These are phyloP conservation scores for Cotesia chilonis DNA, from an alignment of 1,140 invertebrate species.

Conservation along the genomic window DNA sequence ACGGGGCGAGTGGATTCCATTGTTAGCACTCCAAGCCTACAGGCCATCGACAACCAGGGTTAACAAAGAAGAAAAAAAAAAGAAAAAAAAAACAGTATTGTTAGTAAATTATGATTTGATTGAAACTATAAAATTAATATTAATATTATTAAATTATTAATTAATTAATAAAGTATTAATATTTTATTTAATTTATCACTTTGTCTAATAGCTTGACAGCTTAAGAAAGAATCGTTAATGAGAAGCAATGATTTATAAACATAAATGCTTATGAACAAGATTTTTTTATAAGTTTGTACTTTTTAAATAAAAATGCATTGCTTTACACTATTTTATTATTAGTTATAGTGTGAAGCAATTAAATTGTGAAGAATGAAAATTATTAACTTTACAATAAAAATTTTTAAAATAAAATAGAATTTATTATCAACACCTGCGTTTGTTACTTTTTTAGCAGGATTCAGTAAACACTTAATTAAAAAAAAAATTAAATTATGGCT, in stretches of 20 bases:
- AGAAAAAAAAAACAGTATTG: slow-evolving; percentile 67
- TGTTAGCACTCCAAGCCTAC: slow-evolving; percentile 77
- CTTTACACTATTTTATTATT: slow-evolving; percentile 50
- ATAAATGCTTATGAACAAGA: slow-evolving; percentile 3
- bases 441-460: slow-evolving; percentile 27
- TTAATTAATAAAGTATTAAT: slow-evolving; percentile 48
- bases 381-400: slow-evolving; percentile 1
- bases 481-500: slow-evolving; percentile 47
- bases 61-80: slow-evolving; percentile 70
- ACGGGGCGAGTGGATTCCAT: slow-evolving; percentile 67
- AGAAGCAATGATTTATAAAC: slow-evolving; percentile 54
- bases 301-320: slow-evolving; percentile 43
- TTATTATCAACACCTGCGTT: slow-evolving; percentile 16
- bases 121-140: too few species aligned
- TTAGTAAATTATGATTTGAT: slow-evolving; percentile 63
- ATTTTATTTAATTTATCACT: slow-evolving; percentile 41
- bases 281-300: slow-evolving; percentile 3
- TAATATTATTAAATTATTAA: slow-evolving; percentile 54
- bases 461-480: slow-evolving; percentile 4
- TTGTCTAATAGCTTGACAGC: slow-evolving; percentile 56
- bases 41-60: slow-evolving; percentile 70
- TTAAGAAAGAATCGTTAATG: slow-evolving; percentile 58
- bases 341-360: slow-evolving; percentile 60
- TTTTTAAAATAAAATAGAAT: not conserved
- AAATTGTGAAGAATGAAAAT: slow-evolving; percentile 35